Conservation (phyloP, 30 jellyfish, hydroid and myxozoan species). For the Clytia hemisphaerica region DNA sequence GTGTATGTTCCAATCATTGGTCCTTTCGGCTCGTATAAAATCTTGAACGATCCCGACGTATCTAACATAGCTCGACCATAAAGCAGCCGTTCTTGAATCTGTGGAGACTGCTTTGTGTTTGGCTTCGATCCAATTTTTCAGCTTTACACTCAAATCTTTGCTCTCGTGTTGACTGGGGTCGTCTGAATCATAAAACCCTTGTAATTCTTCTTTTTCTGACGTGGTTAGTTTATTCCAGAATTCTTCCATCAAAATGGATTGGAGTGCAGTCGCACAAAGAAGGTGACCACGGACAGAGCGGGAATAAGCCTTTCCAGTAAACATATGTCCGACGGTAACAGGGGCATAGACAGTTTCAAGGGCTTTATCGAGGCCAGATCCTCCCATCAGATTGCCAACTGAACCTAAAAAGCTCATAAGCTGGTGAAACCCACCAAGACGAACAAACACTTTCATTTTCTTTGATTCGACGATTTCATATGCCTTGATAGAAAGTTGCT, state of each 20-base stretch:
- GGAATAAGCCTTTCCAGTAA: constrained; percentile 11
- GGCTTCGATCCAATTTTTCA: too few relatives aligned
- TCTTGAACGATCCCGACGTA: too few relatives aligned
- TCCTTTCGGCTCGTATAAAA: constrained; percentile 19
- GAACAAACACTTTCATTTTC: neutral
- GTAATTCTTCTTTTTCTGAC: too few relatives aligned
- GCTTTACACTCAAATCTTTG: too few relatives aligned
- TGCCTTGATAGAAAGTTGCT: constrained; percentile 1
- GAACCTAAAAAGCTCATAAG: constrained; percentile 9
- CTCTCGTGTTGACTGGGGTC: too few relatives aligned
- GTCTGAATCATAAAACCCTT: too few relatives aligned
- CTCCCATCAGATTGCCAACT: constrained; percentile 5
- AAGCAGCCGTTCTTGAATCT: too few relatives aligned
- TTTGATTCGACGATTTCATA: neutral
- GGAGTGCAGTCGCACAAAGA: constrained; percentile 11
- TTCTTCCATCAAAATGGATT: neutral
- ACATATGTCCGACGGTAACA: constrained; percentile 7
- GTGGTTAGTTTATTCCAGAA: too few relatives aligned
- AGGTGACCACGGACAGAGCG: constrained; percentile 7
- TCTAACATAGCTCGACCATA: too few relatives aligned
- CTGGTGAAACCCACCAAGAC: constrained; percentile 6
- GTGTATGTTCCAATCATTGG: constrained; percentile 12
- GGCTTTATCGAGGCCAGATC: neutral
- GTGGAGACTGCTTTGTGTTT: too few relatives aligned
- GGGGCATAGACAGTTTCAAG: constrained; percentile 13